Percentiles rank a stretch among this genome's conserved stretches.
Evolutionary conservation across 1,140 invertebrate genomes (phyloP).

Genomic region (Cotesia chilonis): DNA sequence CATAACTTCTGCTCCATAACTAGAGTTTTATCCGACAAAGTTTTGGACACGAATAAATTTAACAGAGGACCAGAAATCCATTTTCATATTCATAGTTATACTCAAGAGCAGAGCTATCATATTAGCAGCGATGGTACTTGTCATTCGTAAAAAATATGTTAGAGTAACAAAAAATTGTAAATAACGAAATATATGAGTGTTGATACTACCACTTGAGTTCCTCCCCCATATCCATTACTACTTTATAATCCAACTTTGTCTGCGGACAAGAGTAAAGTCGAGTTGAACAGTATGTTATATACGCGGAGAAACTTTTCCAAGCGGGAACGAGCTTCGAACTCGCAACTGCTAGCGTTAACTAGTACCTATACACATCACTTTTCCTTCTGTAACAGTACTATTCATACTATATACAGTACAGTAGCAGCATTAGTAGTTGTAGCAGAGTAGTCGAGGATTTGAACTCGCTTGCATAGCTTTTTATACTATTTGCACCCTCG

Average conservation of each 20-base stretch:
- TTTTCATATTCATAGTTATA: too few species aligned
- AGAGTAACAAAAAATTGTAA: too few species aligned
- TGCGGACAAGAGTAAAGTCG: conserved; percentile 25
- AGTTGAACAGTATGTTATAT: conserved; percentile 30
- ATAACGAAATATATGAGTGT: not conserved
- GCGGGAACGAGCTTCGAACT: conserved; percentile 18
- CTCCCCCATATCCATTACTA: conserved; percentile 17
- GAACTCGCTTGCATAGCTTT: too few species aligned
- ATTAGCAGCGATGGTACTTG: not conserved
- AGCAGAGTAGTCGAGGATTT: too few species aligned
- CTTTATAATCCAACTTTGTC: conserved; percentile 37
- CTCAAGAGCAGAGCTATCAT: not conserved
- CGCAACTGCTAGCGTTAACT: conserved; percentile 12
- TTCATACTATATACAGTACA: too few species aligned
- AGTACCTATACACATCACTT: not conserved
- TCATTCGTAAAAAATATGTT: not conserved
- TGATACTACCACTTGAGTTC: not conserved
- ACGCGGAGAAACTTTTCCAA: conserved; percentile 21
- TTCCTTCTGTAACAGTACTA: too few species aligned
- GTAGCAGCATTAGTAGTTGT: too few species aligned
- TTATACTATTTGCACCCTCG: too few species aligned
- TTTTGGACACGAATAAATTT: too few species aligned
- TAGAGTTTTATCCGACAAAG: too few species aligned
- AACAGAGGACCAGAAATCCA: too few species aligned
- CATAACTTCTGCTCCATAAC: too few species aligned